Base-by-base conservation (phyloP, 2,888 invertebrate genomes). In the Belgica antarctica region DNA sequence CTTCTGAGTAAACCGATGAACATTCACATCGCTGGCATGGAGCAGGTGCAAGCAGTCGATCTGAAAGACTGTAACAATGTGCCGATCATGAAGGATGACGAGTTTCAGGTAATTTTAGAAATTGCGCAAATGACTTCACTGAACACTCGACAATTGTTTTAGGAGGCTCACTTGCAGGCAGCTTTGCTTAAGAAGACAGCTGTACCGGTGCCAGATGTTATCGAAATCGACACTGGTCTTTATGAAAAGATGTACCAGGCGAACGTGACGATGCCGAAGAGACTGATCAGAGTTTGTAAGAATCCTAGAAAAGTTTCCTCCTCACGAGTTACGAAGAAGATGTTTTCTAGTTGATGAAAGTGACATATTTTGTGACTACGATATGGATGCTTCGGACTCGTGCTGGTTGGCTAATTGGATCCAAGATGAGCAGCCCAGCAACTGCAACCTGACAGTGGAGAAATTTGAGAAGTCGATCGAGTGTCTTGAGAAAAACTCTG, bases 221-320 rank as follows among this genome's bases (percentile, higher is more conserved):
- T 25, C 28, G 28, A 28, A 28, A 61, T 61, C 15, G 61, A 61
- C n/a, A 1, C 25, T 17, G 61, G 15, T 28, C n/a, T 25, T 61
- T 61, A 61, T n/a, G 61, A 61, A 8, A 61, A 61, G 28, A n/a
- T 61, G n/a, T 61, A 61, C 28, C 61, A 25, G 5, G 5, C 8
- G 7, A 28, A 61, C 28, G 12, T 27, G 12, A 12, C 7, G 17
- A 10, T 12, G 15, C 15, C 61, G 10, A 25, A 61, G 15, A 25
- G 8, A 1, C 15, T 24, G 1, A 12, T 61, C 27, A 61, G 5
- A 10, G 10, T 31, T 31, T 10, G 31, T 31, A 31, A 31, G 31
- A 7, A 7, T 31, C 10, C 4, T 8, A 47, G 8, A 8, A 27
- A 27, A 17, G 15, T 17, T 15, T 10, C 25, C 2, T 17, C 17